phyloP scores from a whole-genome alignment of 2,888 invertebrate species.

The Pristionchus exspectatus region DNA sequence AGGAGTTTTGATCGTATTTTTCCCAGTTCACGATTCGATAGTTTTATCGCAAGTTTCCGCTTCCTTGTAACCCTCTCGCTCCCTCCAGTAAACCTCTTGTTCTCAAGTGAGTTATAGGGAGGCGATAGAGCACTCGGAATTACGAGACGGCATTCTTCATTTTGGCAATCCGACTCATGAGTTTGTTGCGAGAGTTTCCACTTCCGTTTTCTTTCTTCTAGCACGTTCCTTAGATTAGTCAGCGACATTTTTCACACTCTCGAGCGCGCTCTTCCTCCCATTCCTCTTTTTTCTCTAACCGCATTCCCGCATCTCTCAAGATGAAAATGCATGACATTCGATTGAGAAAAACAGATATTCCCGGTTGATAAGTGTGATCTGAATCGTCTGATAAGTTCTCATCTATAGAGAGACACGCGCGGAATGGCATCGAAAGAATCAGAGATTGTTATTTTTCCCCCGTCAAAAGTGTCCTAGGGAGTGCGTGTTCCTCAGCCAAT shows the following conservation, averaged over 20 bases:
- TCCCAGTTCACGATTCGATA: not conserved
- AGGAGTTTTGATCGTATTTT: not conserved
- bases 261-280: not conserved
- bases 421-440: not conserved
- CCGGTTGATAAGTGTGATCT: not conserved
- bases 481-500: not conserved
- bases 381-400: not conserved
- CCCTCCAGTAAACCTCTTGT: not conserved
- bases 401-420: not conserved
- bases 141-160: not conserved
- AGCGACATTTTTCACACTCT: not conserved
- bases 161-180: not conserved
- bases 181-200: not conserved
- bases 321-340: not conserved
- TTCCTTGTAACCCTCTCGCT: not conserved
- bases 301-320: not conserved
- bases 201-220: not conserved
- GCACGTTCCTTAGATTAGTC: conserved; percentile 7
- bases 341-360: not conserved
- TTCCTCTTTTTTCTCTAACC: not conserved
- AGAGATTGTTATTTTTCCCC: not conserved
- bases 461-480: not conserved
- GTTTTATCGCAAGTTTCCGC: conserved; percentile 6
- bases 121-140: not conserved
- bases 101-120: not conserved